These are phyloP conservation scores for Pangasius djambal DNA, from an alignment of 2,797 vertebrate species.

Conservation along the genomic window DNA sequence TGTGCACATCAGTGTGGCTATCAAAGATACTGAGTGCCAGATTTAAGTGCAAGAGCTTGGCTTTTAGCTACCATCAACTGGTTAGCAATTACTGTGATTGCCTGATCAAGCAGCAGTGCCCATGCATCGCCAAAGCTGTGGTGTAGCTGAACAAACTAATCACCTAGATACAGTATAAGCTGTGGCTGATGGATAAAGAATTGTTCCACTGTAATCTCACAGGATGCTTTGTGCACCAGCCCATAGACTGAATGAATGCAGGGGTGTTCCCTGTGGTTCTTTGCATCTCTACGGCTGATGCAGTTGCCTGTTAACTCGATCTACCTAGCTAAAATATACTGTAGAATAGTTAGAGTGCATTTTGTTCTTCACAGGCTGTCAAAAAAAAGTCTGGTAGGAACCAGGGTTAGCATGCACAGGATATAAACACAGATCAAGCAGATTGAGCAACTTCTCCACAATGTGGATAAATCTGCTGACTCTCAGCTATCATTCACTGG, in stretches of 20 bases:
- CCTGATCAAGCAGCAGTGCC: neutral
- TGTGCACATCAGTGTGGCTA: neutral
- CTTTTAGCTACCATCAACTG: too few species aligned
- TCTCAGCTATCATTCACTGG: neutral
- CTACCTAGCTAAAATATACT: neutral
- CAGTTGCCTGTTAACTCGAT: neutral
- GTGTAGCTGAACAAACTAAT: neutral
- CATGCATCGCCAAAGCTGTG: neutral
- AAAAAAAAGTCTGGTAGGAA: neutral
- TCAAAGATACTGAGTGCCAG: neutral
- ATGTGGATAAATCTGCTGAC: neutral
- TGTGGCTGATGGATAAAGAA: neutral
- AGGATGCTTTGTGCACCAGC: neutral
- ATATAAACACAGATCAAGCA: neutral
- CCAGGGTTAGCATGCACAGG: neutral
- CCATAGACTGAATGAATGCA: neutral
- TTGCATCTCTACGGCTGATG: neutral
- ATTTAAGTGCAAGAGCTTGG: neutral
- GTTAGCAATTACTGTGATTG: neutral
- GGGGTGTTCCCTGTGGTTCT: neutral
- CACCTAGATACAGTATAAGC: neutral
- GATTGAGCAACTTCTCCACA: neutral
- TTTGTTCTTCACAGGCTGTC: too few species aligned
- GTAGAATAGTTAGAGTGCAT: neutral
- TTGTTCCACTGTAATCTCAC: neutral